These are phyloP conservation scores for Phytoseiulus persimilis DNA, from an alignment of 2,888 invertebrate species.

Conservation along the genomic window DNA sequence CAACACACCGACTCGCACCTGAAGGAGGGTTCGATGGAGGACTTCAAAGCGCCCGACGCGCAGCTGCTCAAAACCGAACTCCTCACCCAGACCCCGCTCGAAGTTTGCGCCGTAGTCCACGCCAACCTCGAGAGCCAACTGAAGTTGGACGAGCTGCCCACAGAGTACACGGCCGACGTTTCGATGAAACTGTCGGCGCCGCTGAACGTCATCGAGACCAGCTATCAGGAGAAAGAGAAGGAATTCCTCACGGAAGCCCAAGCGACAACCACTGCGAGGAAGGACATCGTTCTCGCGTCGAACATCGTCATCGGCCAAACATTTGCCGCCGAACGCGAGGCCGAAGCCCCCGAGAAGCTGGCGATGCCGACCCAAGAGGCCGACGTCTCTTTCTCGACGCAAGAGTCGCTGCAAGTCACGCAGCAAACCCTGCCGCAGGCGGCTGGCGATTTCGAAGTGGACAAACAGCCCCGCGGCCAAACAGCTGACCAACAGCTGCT, in stretches of 20 bases:
- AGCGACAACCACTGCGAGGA: neutral
- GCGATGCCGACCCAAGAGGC: conserved; percentile 12
- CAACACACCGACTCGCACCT: conserved; percentile 26
- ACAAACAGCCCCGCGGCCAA: neutral
- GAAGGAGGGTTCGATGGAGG: conserved; percentile 7
- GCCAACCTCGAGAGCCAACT: neutral
- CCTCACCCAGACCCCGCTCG: conserved; percentile 27
- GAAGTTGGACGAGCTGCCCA: conserved; percentile 6
- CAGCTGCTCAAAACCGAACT: neutral
- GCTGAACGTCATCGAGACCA: conserved; percentile 17
- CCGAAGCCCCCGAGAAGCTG: neutral
- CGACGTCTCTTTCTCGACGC: conserved; percentile 19
- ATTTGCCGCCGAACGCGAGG: conserved; percentile 15
- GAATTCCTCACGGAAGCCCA: neutral
- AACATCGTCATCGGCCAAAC: conserved; percentile 19
- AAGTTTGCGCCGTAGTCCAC: conserved; percentile 8
- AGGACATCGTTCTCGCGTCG: neutral
- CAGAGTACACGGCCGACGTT: conserved; percentile 13
- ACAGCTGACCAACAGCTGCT: conserved; percentile 22
- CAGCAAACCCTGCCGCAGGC: conserved; percentile 40
- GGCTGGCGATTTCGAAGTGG: conserved; percentile 12
- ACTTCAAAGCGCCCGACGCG: conserved; percentile 17
- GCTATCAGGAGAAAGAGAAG: neutral
- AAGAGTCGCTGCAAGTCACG: conserved; percentile 34
- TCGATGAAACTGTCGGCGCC: conserved; percentile 27